Conservation (phyloP, 1,140 invertebrate genomes). For the Pseudomyrmex gracilis region DNA sequence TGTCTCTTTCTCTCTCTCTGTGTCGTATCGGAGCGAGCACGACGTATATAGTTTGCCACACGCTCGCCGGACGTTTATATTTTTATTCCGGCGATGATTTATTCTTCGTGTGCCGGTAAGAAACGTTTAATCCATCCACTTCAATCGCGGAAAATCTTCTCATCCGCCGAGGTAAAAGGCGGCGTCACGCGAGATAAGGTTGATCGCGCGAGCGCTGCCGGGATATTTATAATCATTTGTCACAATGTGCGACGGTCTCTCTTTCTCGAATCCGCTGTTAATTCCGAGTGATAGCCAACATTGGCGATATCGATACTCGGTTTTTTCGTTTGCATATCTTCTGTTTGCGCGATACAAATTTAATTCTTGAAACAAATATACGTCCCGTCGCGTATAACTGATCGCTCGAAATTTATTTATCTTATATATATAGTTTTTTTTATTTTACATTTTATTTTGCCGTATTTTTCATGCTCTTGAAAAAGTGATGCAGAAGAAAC, state of each 20-base stretch:
- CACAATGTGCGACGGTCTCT: not conserved
- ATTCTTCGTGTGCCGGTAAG: too few relatives aligned
- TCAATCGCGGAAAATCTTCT: constrained; percentile 33
- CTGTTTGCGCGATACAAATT: too few relatives aligned
- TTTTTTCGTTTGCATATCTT: too few relatives aligned
- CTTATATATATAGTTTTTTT: too few relatives aligned
- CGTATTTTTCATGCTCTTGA: too few relatives aligned
- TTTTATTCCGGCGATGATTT: constrained; percentile 35
- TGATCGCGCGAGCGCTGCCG: not conserved
- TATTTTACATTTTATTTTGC: too few relatives aligned
- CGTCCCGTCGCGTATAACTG: too few relatives aligned
- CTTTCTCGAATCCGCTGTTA: constrained; percentile 11
- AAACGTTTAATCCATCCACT: not conserved
- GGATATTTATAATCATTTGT: not conserved
- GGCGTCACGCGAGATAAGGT: not conserved
- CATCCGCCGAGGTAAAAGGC: not conserved
- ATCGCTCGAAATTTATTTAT: too few relatives aligned
- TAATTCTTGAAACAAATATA: too few relatives aligned
- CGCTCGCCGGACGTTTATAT: not conserved
- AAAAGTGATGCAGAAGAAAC: too few relatives aligned
- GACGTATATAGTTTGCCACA: not conserved
- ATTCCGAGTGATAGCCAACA: not conserved
- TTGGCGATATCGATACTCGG: not conserved
- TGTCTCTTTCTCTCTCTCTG: not conserved
- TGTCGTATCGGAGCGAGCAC: constrained; percentile 6